Percentiles rank a stretch among this genome's conserved stretches.
These are phyloP conservation scores for Salvelinus namaycush DNA, from an alignment of 2,113 vertebrate species.

Conservation along the genomic window DNA sequence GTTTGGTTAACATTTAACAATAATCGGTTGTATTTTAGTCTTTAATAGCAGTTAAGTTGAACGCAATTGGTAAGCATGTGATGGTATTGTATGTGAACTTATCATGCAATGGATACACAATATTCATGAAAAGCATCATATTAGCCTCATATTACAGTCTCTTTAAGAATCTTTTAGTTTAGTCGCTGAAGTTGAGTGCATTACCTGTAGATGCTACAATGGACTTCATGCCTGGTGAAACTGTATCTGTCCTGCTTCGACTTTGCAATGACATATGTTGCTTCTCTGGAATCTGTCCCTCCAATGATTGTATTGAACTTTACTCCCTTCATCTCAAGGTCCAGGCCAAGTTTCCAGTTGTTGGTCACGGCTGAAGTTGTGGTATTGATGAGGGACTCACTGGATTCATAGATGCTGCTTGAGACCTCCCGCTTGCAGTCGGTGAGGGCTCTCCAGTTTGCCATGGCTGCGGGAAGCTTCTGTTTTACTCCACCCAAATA, in stretches of 20 bases:
- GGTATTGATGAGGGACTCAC: constrained; percentile 37
- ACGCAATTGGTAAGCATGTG: background rate
- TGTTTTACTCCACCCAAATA: too few species aligned
- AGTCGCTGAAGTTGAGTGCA: background rate
- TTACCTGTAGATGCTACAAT: constrained; percentile 57
- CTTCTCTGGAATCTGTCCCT: constrained; percentile 50
- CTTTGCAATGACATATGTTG: constrained; percentile 40
- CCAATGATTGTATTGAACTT: constrained; percentile 3
- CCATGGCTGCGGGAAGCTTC: constrained; percentile 7
- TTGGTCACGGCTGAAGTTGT: constrained; percentile 48
- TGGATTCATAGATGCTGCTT: constrained; percentile 46
- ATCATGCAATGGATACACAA: background rate
- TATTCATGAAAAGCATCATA: background rate
- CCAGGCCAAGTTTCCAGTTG: constrained; percentile 65
- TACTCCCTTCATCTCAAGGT: background rate
- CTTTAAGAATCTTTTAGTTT: too few species aligned
- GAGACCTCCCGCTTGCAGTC: constrained; percentile 41
- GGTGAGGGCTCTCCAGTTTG: constrained; percentile 50
- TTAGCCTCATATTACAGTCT: too few species aligned
- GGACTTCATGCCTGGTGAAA: constrained; percentile 54
- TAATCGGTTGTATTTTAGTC: background rate
- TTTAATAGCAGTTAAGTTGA: background rate
- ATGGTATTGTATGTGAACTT: background rate
- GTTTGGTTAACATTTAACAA: too few species aligned
- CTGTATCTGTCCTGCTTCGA: constrained; percentile 54